Percentiles rank a stretch among this genome's conserved stretches.
phyloP scores from a whole-genome alignment of 2,797 vertebrate genomes.

The Podargus strigoides region DNA sequence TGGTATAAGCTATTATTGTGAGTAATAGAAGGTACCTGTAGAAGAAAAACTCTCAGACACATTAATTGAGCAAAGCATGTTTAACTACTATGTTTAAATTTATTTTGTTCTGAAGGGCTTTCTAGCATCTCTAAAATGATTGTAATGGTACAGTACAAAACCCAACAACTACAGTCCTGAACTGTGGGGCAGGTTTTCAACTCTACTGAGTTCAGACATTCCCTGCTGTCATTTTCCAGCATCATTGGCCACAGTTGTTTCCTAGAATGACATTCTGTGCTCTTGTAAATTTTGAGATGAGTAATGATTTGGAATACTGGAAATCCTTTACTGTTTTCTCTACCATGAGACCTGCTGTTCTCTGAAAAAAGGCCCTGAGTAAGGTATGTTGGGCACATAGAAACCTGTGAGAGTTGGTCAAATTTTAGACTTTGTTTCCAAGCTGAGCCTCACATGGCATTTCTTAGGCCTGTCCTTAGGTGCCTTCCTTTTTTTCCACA shows the following conservation, averaged over 20 bases:
- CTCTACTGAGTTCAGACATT: background rate
- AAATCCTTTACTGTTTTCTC: background rate
- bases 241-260: background rate
- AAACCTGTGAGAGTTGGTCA: fast-evolving
- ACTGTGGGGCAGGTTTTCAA: background rate
- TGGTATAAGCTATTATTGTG: background rate
- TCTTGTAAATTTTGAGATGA: background rate
- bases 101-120: background rate
- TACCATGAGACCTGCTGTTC: fast-evolving
- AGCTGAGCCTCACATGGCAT: fast-evolving
- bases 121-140: background rate
- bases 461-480: background rate
- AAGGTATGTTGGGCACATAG: background rate
- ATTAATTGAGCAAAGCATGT: background rate
- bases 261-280: background rate
- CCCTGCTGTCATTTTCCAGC: background rate
- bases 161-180: background rate
- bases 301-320: background rate
- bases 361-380: background rate
- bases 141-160: background rate
- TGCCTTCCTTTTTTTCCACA: fast-evolving
- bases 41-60: background rate
- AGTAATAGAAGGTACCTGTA: background rate
- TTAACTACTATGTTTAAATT: background rate
- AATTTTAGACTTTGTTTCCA: background rate